These are phyloP conservation scores for Arctia plantaginis DNA, from an alignment of 2,888 invertebrate genomes.

Conservation along the genomic window DNA sequence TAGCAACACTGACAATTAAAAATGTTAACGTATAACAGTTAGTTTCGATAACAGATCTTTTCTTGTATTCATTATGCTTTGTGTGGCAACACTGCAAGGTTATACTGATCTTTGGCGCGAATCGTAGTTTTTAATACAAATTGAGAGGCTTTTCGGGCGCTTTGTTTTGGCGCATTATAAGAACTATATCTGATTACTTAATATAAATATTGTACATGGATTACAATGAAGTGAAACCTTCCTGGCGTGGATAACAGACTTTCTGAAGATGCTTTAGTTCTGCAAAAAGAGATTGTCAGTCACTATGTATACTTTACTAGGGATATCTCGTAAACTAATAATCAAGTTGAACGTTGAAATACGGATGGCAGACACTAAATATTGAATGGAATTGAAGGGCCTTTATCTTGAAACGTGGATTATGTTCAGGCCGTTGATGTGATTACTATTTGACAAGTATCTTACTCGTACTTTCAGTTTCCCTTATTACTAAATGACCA, in stretches of 20 bases:
- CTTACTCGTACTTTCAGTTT: neutral
- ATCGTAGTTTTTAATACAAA: constrained; percentile 14
- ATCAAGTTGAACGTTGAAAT: too few relatives aligned
- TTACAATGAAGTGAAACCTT: too few relatives aligned
- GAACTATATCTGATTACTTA: neutral
- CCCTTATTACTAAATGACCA: constrained; percentile 3
- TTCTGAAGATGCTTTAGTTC: too few relatives aligned
- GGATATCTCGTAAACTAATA: neutral
- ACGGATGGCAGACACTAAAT: neutral
- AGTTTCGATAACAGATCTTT: constrained; percentile 53
- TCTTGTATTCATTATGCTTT: constrained; percentile 47
- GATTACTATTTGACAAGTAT: neutral
- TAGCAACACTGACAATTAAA: constrained; percentile 49
- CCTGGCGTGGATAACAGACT: neutral
- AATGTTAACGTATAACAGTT: constrained; percentile 46
- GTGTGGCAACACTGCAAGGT: constrained; percentile 51
- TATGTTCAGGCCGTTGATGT: too few relatives aligned
- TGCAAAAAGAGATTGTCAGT: neutral
- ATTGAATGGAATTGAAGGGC: neutral
- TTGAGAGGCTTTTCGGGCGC: neutral
- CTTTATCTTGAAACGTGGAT: too few relatives aligned
- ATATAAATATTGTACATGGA: too few relatives aligned
- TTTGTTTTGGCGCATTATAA: neutral
- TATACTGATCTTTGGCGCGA: constrained; percentile 21
- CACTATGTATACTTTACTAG: neutral